Base-by-base conservation (phyloP, 2,797 vertebrate species). In the Acanthis flammea region DNA sequence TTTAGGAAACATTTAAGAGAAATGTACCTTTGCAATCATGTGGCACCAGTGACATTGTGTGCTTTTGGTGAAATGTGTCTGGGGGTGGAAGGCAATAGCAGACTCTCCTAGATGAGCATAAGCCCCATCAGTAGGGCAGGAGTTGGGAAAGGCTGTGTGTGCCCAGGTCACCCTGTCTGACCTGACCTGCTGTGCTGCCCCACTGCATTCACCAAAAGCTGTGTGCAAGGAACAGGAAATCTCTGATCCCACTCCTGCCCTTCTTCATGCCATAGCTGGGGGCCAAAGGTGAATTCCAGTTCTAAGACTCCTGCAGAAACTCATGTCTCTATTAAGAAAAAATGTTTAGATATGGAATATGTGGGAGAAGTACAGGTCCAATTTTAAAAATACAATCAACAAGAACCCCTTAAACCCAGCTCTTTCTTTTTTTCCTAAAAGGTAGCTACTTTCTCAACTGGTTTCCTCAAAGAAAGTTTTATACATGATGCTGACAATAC, bases 161-260 rank as follows among this genome's bases (percentile, higher is more conserved):
- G 39, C 4, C 2, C 53, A 50, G 24, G 19, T 68, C 10, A 4
- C 42, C 48, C 33, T 42, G 10, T 39, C n/a, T 73, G 35, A 60
- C 44, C 47, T 73, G 55, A 79, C 23, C 57, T 71, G 33, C 72
- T 6, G 0, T 19, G 23, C 8, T 41, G 33, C 9, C 0, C 18
- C 9, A 9, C n/a, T 62, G 2, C 25, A 12, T 47, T 30, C 45
- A 33, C 45, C 48, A 53, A 53, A 71, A 72, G 9, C 54, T 65
- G 2, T 0, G 0, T 57, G 11, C 27, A 25, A 30, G 33, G 25
- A 22, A n/a, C 2, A 21, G 30, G 31, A 72, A 79, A 50, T 39
- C 30, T 53, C 42, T 81, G 67, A 61, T 72, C 28, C 25, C 45
- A 24, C 7, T 67, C 50, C 35, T 54, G 15, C n/a, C 13, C 6